phyloP scores from a whole-genome alignment of 1,140 invertebrate species.

The Heliothis virescens region DNA sequence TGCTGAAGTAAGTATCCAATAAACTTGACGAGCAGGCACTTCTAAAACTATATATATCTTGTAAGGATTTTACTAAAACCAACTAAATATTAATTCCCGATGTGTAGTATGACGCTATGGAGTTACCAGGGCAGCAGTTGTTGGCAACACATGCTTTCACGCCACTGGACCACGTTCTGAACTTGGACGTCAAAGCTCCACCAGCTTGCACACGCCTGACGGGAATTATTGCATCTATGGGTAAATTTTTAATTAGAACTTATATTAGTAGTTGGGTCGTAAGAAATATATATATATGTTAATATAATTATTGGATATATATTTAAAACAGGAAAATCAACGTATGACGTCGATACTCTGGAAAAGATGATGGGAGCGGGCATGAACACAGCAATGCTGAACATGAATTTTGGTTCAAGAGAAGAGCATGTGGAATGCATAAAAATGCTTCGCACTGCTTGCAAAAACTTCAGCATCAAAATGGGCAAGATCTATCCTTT shows the following conservation, averaged over 20 bases:
- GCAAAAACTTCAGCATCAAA: conserved; percentile 86
- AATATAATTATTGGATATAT: not conserved
- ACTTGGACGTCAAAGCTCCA: conserved; percentile 73
- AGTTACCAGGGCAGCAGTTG: conserved; percentile 77
- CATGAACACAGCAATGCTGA: conserved; percentile 93
- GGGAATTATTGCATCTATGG: conserved; percentile 75
- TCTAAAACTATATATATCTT: not conserved
- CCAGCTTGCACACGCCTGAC: conserved; percentile 74
- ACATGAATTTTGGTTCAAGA: conserved; percentile 91
- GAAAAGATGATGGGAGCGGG: conserved; percentile 92
- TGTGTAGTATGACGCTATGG: conserved; percentile 80
- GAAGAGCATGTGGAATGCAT: conserved; percentile 91
- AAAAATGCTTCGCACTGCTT: conserved; percentile 88
- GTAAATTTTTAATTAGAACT: conserved; percentile 54
- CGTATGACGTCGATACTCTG: conserved; percentile 79
- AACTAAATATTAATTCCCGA: too few species aligned
- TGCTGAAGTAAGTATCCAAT: conserved; percentile 63
- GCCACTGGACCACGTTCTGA: conserved; percentile 71
- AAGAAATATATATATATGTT: not conserved
- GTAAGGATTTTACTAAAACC: not conserved
- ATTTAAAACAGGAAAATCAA: conserved; percentile 69
- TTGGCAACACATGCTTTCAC: conserved; percentile 65
- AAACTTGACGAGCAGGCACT: not conserved
- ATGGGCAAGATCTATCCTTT: conserved; percentile 88
- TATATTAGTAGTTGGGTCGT: not conserved